These are phyloP conservation scores for Tyto alba DNA, from an alignment of 2,113 vertebrate species.

Conservation along the genomic window DNA sequence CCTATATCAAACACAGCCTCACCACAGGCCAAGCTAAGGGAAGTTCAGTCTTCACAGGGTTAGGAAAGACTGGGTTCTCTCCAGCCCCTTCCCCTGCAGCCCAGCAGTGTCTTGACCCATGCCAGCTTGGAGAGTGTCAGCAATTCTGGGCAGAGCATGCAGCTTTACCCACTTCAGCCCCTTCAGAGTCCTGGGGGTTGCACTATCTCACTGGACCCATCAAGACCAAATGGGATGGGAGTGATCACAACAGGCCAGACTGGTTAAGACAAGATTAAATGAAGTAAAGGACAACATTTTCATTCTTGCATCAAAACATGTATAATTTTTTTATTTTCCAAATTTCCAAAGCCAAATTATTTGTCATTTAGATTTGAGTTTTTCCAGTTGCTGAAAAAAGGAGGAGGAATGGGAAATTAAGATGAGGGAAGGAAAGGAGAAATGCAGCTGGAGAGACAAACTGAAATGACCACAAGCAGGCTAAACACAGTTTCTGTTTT, in stretches of 20 bases:
- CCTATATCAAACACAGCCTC: too few relatives aligned
- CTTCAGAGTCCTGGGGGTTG: not conserved
- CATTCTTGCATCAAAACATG: not conserved
- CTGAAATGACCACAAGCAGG: not conserved
- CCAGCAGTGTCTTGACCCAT: not conserved
- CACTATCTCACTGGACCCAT: not conserved
- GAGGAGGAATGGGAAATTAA: not conserved
- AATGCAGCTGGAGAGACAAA: not conserved
- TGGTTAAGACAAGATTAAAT: not conserved
- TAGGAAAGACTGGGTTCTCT: not conserved
- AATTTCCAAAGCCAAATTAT: not conserved
- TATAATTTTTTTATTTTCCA: not conserved
- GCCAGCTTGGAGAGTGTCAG: too few relatives aligned
- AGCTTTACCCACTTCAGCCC: not conserved
- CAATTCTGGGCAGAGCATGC: not conserved
- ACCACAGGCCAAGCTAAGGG: not conserved
- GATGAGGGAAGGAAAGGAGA: not conserved
- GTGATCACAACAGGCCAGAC: not conserved
- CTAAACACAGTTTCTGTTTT: not conserved
- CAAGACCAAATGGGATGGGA: not conserved
- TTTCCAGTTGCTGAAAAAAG: not conserved
- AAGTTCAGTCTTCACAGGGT: not conserved
- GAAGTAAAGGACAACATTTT: not conserved
- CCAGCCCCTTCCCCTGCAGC: not conserved
- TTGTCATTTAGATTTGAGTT: not conserved